Evolutionary conservation across 2,888 invertebrate species (phyloP).

Genomic region (Tricholauxania praeusta): DNA sequence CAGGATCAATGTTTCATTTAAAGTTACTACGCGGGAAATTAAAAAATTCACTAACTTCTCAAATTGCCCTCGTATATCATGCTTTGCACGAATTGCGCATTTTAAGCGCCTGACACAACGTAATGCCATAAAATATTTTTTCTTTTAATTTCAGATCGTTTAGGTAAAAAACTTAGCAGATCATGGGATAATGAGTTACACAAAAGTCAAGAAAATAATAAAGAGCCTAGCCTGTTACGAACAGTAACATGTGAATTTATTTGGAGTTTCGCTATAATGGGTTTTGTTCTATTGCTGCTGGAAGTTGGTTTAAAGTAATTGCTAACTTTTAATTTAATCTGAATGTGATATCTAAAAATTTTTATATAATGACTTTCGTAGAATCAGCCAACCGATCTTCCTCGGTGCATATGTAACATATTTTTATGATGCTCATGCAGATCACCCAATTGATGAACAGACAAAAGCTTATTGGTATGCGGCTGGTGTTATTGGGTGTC

Average conservation of each 20-base stretch:
- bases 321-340: too few relatives aligned
- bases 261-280: conserved; percentile 71
- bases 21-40: too few relatives aligned
- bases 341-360: too few relatives aligned
- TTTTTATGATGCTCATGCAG: conserved; percentile 61
- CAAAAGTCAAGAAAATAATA: conserved; percentile 30
- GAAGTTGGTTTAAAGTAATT: conserved; percentile 72
- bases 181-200: conserved; percentile 72
- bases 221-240: conserved; percentile 66
- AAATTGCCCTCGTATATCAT: too few relatives aligned
- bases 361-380: conserved; percentile 55
- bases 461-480: conserved; percentile 82
- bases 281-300: conserved; percentile 71
- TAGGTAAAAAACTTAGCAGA: conserved; percentile 73
- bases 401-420: conserved; percentile 75
- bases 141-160: conserved; percentile 51
- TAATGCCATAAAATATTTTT: background rate
- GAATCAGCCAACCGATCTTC: conserved; percentile 75
- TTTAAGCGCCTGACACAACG: too few relatives aligned
- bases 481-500: conserved; percentile 77
- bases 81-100: too few relatives aligned
- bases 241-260: conserved; percentile 73
- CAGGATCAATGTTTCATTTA: too few relatives aligned
- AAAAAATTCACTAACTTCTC: too few relatives aligned
- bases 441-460: conserved; percentile 41